Conservation (phyloP, 2,888 invertebrate species). For the Exephanes ischioxanthus region DNA sequence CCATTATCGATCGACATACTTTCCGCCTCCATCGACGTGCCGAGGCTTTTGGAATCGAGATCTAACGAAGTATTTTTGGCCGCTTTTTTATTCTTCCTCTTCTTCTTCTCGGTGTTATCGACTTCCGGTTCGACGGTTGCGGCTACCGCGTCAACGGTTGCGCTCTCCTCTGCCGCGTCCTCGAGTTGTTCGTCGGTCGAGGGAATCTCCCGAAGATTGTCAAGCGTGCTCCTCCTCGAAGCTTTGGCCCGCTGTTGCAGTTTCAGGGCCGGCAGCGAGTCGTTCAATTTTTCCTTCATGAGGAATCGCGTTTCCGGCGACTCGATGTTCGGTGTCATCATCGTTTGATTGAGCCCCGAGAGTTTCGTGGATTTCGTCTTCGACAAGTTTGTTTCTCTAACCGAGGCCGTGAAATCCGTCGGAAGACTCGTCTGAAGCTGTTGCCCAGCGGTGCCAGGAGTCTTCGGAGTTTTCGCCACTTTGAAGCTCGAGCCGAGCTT, state of each 20-base stretch:
- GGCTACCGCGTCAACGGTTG: neutral
- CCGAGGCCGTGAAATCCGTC: conserved; percentile 12
- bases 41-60: neutral
- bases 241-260: conserved; percentile 46
- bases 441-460: neutral
- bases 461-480: conserved; percentile 18
- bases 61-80: neutral
- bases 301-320: conserved; percentile 75
- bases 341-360: conserved; percentile 51
- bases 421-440: conserved; percentile 40
- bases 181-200: conserved; percentile 15
- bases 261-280: conserved; percentile 74
- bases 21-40: neutral
- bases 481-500: conserved; percentile 41
- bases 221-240: conserved; percentile 45
- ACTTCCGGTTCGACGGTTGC: neutral
- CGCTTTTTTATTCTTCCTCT: conserved; percentile 36
- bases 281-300: conserved; percentile 79
- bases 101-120: conserved; percentile 50
- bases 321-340: conserved; percentile 64
- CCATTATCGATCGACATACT: neutral
- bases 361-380: conserved; percentile 51
- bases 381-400: conserved; percentile 16
- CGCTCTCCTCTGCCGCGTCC: neutral
- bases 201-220: conserved; percentile 10